A percentile compares a stretch with the other conserved stretches of the same genome.
Evolutionary conservation across 2,888 invertebrate genomes (phyloP).

Genomic region (Lasiommata megera): DNA sequence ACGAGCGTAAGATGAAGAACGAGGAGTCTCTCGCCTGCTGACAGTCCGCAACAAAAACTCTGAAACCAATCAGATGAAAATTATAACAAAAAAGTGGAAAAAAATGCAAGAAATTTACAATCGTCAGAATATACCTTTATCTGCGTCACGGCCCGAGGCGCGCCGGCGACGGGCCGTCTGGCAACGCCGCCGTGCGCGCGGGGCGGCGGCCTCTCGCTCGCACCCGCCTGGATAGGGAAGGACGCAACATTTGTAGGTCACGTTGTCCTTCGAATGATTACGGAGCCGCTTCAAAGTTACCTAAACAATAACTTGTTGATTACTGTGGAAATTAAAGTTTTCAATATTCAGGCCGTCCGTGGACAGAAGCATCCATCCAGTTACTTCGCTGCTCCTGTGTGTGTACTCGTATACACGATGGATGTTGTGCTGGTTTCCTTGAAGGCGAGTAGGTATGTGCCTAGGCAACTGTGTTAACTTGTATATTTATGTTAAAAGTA

Average conservation of each 20-base stretch:
- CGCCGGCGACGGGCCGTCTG: conserved; percentile 48
- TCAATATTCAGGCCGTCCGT: neutral
- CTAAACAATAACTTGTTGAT: conserved; percentile 18
- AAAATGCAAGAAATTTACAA: conserved; percentile 4
- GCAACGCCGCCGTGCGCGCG: conserved; percentile 35
- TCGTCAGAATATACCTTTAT: conserved; percentile 10
- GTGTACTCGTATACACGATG: too few relatives aligned
- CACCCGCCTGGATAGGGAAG: neutral
- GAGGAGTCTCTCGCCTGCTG: neutral
- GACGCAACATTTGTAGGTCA: conserved; percentile 27
- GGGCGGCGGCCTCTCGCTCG: conserved; percentile 19
- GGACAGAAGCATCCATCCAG: neutral
- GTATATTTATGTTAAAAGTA: too few relatives aligned
- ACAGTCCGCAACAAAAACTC: conserved; percentile 1
- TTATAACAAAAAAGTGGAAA: neutral
- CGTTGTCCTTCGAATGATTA: conserved; percentile 33
- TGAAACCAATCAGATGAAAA: conserved; percentile 1
- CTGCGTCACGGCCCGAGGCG: conserved; percentile 33
- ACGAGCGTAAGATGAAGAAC: neutral
- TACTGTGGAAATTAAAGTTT: conserved; percentile 15
- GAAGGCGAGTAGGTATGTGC: too few relatives aligned
- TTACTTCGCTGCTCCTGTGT: neutral
- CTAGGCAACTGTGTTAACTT: too few relatives aligned
- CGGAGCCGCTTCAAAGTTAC: conserved; percentile 29
- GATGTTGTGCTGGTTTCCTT: too few relatives aligned